Conservation (phyloP, 2,797 vertebrate species). For the Melanogrammus aeglefinus region DNA sequence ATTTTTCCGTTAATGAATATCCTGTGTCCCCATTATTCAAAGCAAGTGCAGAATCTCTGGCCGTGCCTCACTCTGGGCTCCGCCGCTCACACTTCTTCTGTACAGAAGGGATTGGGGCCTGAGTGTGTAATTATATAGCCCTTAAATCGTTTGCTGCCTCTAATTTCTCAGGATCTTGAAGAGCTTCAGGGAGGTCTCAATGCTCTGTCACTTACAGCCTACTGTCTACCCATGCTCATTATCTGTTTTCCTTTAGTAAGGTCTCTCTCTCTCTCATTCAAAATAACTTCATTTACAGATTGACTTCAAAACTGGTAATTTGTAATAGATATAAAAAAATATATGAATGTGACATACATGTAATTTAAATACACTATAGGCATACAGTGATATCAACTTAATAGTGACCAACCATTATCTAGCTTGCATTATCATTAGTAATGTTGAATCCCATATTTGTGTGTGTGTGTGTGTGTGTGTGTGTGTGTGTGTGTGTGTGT, state of each 20-base stretch:
- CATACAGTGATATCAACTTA: neutral
- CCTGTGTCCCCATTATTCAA: slow-evolving; percentile 13
- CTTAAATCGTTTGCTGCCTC: slow-evolving; percentile 45
- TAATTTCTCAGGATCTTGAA: slow-evolving; percentile 52
- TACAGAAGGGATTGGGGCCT: slow-evolving; percentile 51
- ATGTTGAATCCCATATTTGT: neutral
- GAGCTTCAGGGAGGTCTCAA: slow-evolving; percentile 55
- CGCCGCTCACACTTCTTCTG: slow-evolving; percentile 51
- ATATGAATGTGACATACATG: neutral
- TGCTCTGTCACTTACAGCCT: slow-evolving; percentile 42
- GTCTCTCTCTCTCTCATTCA: neutral
- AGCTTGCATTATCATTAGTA: neutral
- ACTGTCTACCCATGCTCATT: neutral
- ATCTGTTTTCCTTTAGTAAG: neutral
- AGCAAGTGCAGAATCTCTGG: slow-evolving; percentile 43
- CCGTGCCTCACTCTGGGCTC: slow-evolving; percentile 47
- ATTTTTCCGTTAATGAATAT: neutral
- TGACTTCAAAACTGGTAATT: neutral
- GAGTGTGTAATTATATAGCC: slow-evolving; percentile 60
- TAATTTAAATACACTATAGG: neutral
- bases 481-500: neutral
- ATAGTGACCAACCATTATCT: neutral
- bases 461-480: neutral
- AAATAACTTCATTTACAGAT: neutral
- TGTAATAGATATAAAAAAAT: neutral